Evolutionary conservation across 2,888 invertebrate genomes (phyloP), one percentile per base, ranked within the genome.

Genomic region (Aphrophora alni): DNA sequence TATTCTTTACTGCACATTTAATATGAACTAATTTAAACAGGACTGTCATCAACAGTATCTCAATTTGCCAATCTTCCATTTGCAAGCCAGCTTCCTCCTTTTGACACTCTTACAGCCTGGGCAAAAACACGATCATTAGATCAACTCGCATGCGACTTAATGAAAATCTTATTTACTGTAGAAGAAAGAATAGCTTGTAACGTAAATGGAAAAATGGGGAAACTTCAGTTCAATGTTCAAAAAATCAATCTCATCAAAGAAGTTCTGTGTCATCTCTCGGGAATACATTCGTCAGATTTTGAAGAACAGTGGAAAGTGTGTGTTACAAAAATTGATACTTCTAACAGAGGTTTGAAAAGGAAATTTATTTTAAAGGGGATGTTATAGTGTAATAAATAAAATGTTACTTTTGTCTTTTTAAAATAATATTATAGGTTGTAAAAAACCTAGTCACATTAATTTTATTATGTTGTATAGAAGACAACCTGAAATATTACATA

Each of bases 201-300:
- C 84, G 89, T 89, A 7, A 89, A 89, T 83, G 89, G 89, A 73
- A 89, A 89, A 86, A 89, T 89, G 89, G 89, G 89, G 74, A 89
- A 89, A 83, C 88, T 88, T 79, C 88, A 89, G 84, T 89, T 89
- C 84, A 88, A 89, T 84, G 87, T 88, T 80, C 88, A 88, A 84
- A 89, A 89, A 84, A 88, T 89, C 82, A 88, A 88, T 72, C 85
- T 89, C 71, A 88, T 89, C 73, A 85, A 88, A 78, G 89, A 89
- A 84, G 89, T 89, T 25, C 85, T 89, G 38, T 85, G 88, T 79
- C 88, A 88, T 84, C 89, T 88, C 84, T 88, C 89, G 84, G 88
- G 87, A 44, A 87, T 89, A 51, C 85, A 87, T 78, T 86, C 88
- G 5, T 87, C 87, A 70, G 89, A 88, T 74, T 89, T 89, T 88